These are phyloP conservation scores for Pterocles orientalis DNA, from an alignment of 2,113 vertebrate genomes.

Conservation along the genomic window DNA sequence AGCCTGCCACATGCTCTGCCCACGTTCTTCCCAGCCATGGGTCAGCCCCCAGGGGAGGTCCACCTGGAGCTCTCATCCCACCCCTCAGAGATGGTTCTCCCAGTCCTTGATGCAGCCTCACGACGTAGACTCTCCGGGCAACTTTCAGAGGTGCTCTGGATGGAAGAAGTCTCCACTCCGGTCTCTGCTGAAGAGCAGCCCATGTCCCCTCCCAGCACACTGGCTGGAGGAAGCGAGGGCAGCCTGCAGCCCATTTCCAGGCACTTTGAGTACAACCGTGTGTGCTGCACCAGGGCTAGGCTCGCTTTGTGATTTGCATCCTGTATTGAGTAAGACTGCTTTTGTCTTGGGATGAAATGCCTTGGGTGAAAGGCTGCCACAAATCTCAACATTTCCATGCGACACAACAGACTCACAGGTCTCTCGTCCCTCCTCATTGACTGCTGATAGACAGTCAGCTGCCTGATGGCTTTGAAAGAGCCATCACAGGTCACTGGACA, in stretches of 20 bases:
- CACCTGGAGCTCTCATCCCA: not conserved
- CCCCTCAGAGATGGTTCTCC: not conserved
- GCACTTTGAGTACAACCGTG: not conserved
- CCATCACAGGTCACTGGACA: not conserved
- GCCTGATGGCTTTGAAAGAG: not conserved
- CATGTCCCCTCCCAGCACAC: not conserved
- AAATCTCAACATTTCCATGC: not conserved
- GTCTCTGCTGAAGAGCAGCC: not conserved
- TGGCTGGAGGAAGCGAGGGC: not conserved
- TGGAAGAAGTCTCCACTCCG: not conserved
- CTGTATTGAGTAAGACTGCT: slow-evolving; percentile 54
- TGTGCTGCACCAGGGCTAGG: not conserved
- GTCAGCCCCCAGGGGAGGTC: not conserved
- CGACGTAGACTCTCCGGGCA: not conserved
- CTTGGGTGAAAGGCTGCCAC: slow-evolving; percentile 16
- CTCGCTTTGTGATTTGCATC: slow-evolving; percentile 30
- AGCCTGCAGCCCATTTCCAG: not conserved
- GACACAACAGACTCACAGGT: not conserved
- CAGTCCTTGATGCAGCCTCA: not conserved
- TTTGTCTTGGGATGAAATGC: slow-evolving; percentile 50
- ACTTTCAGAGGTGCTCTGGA: not conserved
- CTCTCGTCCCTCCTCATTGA: not conserved
- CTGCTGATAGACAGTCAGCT: not conserved
- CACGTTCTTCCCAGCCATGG: not conserved
- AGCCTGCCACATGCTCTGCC: not conserved